Evolutionary conservation across 1,140 invertebrate genomes (phyloP).

Genomic region (Cydia fagiglandana): DNA sequence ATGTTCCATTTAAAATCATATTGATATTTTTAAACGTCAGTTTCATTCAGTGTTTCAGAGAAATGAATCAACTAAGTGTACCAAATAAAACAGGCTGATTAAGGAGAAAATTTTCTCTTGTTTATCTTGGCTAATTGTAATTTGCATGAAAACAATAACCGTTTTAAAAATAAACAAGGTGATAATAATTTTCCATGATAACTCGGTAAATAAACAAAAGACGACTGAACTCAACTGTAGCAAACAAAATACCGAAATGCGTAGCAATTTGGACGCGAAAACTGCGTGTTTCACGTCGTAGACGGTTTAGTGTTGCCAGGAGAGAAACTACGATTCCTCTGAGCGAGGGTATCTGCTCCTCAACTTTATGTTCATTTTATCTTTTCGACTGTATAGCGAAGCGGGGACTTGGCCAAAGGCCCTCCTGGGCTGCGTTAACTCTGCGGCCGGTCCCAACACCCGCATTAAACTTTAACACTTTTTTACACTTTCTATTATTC

Average conservation of each 20-base stretch:
- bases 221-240: conserved; percentile 4
- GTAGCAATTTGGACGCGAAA: conserved; percentile 45
- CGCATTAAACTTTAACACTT: conserved; percentile 53
- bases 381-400: conserved; percentile 74
- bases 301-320: conserved; percentile 69
- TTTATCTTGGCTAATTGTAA: no score
- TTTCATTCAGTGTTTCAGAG: no score
- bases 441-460: conserved; percentile 56
- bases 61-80: no score
- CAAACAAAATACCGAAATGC: conserved; percentile 17
- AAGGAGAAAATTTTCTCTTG: no score
- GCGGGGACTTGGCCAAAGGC: conserved; percentile 68
- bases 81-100: no score
- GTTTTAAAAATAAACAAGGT: neutral
- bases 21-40: no score
- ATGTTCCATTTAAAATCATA: no score
- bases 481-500: conserved; percentile 64
- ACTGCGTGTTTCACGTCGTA: conserved; percentile 57
- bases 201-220: conserved; percentile 8
- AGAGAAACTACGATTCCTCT: conserved; percentile 74
- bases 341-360: conserved; percentile 72
- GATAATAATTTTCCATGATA: neutral
- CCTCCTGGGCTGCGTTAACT: conserved; percentile 74
- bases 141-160: neutral
- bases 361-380: conserved; percentile 79